Conservation (phyloP, 2,888 invertebrate genomes). For the Conus canariensis region DNA sequence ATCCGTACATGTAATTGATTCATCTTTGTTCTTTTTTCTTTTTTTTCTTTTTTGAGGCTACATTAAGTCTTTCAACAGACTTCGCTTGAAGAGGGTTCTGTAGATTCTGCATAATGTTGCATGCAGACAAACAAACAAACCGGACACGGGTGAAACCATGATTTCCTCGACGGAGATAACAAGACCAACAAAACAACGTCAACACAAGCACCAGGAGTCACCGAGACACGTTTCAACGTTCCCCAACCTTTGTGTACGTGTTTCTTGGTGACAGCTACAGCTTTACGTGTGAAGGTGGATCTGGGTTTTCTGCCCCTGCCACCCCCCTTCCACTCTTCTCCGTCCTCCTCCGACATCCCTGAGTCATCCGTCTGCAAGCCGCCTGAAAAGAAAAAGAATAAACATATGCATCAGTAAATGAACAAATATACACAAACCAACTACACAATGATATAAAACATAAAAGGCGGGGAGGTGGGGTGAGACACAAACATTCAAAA, state of each 20-base stretch:
- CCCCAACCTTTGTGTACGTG: background rate
- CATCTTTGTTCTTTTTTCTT: too few relatives aligned
- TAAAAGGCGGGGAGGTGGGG: too few relatives aligned
- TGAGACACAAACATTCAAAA: too few relatives aligned
- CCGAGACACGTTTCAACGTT: background rate
- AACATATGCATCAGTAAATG: background rate
- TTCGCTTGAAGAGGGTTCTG: too few relatives aligned
- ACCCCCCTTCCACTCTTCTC: slow-evolving; percentile 37
- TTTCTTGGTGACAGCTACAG: background rate
- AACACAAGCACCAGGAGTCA: background rate
- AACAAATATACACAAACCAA: background rate
- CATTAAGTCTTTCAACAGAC: too few relatives aligned
- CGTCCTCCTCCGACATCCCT: slow-evolving; percentile 47
- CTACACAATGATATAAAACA: too few relatives aligned
- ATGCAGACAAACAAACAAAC: too few relatives aligned
- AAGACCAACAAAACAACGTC: background rate
- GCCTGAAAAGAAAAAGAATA: background rate
- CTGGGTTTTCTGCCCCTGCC: slow-evolving; percentile 13
- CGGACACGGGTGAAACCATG: too few relatives aligned
- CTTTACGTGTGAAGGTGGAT: background rate
- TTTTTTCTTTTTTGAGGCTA: too few relatives aligned
- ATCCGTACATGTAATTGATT: too few relatives aligned
- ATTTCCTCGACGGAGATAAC: too few relatives aligned
- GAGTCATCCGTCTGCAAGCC: slow-evolving; percentile 39
- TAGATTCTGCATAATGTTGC: too few relatives aligned